Percentiles rank a stretch among this genome's conserved stretches.
Evolutionary conservation across 2,113 vertebrate genomes (phyloP).

Genomic region (Albula glossodonta): DNA sequence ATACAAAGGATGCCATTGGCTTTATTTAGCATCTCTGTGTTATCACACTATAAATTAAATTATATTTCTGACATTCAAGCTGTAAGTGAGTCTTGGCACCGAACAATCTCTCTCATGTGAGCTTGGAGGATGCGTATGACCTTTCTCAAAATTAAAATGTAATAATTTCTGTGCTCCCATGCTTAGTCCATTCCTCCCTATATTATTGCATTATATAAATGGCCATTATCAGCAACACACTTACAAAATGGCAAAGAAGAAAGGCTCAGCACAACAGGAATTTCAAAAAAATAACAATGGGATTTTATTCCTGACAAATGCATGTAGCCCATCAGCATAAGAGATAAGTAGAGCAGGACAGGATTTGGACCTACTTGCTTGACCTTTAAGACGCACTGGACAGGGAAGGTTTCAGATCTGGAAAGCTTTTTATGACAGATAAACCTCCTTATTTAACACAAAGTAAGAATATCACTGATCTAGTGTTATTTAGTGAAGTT

Average conservation of each 20-base stretch:
- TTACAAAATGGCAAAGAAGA: conserved; percentile 14
- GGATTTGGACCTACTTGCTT: not conserved
- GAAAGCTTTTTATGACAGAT: too few relatives aligned
- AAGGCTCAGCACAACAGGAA: not conserved
- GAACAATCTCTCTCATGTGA: not conserved
- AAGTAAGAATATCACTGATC: too few relatives aligned
- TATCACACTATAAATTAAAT: not conserved
- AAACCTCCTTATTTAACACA: too few relatives aligned
- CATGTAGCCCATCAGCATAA: not conserved
- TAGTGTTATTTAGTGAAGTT: too few relatives aligned
- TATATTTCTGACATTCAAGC: conserved; percentile 8
- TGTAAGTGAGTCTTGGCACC: conserved; percentile 4
- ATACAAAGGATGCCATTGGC: not conserved
- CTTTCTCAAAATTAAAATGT: conserved; percentile 10
- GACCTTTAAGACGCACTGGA: not conserved
- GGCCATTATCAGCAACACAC: conserved; percentile 21
- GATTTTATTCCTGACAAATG: not conserved
- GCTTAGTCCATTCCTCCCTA: not conserved
- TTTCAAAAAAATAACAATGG: not conserved
- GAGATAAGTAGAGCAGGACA: not conserved
- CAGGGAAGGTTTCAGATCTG: too few relatives aligned
- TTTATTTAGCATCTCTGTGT: not conserved
- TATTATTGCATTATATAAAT: not conserved
- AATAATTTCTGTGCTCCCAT: conserved; percentile 24
- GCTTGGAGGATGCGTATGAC: not conserved